A percentile compares a stretch with the other conserved stretches of the same genome.
Evolutionary conservation across 2,113 vertebrate species (phyloP).

Genomic region (Pseudorectes ferrugineus): DNA sequence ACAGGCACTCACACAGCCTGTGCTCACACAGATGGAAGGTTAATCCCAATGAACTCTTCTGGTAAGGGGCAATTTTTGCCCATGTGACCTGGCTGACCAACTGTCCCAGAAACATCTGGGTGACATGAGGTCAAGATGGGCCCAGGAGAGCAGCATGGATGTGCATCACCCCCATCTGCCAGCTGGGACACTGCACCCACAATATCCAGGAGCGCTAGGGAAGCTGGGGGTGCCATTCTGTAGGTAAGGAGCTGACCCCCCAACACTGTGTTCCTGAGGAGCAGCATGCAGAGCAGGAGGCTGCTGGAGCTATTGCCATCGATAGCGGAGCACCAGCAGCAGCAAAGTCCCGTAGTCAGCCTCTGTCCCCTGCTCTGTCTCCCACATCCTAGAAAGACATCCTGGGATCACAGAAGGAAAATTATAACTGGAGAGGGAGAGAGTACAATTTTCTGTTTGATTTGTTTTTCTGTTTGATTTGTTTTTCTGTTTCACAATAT

Average conservation of each 20-base stretch:
- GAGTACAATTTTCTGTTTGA: not conserved
- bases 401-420: not conserved
- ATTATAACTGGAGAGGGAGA: not conserved
- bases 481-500: not conserved
- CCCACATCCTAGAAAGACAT: not conserved
- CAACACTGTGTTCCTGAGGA: accelerated
- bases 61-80: not conserved
- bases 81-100: not conserved
- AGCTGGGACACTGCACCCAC: not conserved
- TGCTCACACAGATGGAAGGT: not conserved
- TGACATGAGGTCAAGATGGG: not conserved
- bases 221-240: not conserved
- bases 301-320: not conserved
- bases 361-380: not conserved
- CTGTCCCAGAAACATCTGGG: not conserved
- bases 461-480: not conserved
- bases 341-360: not conserved
- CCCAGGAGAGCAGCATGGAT: not conserved
- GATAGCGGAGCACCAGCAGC: not conserved
- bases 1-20: not conserved
- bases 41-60: accelerated
- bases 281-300: not conserved
- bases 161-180: not conserved
- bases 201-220: not conserved
- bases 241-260: not conserved